A percentile compares a stretch with the other conserved stretches of the same genome.
Evolutionary conservation across 1,140 invertebrate genomes (phyloP).

Genomic region (Medauroidea extradentata): DNA sequence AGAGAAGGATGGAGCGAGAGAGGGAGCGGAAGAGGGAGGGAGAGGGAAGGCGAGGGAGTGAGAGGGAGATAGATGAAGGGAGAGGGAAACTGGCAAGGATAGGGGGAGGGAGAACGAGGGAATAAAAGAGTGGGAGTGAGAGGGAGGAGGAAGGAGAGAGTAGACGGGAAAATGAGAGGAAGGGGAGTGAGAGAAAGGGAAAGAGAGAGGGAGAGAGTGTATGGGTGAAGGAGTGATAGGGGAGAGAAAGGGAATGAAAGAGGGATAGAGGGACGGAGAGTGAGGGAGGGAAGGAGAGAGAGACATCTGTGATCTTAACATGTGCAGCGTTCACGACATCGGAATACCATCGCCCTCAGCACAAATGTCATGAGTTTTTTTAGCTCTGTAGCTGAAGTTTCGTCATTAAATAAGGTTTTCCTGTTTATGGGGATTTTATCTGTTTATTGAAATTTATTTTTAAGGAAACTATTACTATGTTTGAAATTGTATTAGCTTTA

Average conservation of each 20-base stretch:
- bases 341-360: too few relatives aligned
- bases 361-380: too few relatives aligned
- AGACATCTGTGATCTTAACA: too few relatives aligned
- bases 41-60: constrained; percentile 15
- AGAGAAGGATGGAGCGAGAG: constrained; percentile 1
- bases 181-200: not conserved
- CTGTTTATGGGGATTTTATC: too few relatives aligned
- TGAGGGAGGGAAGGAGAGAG: too few relatives aligned
- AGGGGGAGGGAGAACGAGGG: not conserved
- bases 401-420: too few relatives aligned
- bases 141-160: not conserved
- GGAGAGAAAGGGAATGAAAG: not conserved
- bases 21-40: constrained; percentile 7
- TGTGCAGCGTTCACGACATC: too few relatives aligned
- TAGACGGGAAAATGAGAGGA: not conserved
- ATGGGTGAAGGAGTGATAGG: not conserved
- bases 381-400: too few relatives aligned
- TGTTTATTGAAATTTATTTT: too few relatives aligned
- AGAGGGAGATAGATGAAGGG: constrained; percentile 1
- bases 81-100: not conserved
- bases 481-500: too few relatives aligned
- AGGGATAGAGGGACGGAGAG: not conserved
- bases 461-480: too few relatives aligned
- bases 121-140: not conserved
- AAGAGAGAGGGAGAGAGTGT: not conserved